Evolutionary conservation across 2,888 invertebrate species (phyloP).

Genomic region (Danaus chrysippus): DNA sequence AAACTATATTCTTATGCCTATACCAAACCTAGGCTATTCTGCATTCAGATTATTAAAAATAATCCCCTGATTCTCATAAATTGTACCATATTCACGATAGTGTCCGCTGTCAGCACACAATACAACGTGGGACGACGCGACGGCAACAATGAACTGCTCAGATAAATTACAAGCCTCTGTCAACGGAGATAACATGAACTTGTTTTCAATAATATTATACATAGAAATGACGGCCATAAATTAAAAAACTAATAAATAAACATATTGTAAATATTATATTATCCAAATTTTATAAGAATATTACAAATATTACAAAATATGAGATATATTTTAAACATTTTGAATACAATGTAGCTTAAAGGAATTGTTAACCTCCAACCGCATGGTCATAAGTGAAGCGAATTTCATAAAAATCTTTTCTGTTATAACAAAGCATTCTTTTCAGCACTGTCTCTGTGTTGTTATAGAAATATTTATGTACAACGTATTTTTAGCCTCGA

Average conservation of each 20-base stretch:
- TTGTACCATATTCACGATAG: constrained; percentile 13
- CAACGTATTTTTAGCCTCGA: neutral
- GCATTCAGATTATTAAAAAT: neutral
- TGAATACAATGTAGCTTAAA: too few relatives aligned
- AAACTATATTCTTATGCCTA: too few relatives aligned
- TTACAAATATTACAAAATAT: too few relatives aligned
- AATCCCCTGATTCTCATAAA: constrained; percentile 8
- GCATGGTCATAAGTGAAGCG: too few relatives aligned
- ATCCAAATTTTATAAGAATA: neutral
- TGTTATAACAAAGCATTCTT: too few relatives aligned
- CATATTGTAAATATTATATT: neutral
- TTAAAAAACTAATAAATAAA: neutral
- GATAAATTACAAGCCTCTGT: constrained; percentile 18
- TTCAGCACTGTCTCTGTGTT: too few relatives aligned
- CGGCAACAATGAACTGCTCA: constrained; percentile 13
- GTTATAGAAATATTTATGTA: too few relatives aligned
- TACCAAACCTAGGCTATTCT: too few relatives aligned
- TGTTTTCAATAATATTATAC: neutral
- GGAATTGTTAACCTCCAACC: too few relatives aligned
- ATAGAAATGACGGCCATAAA: neutral
- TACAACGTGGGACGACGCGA: constrained; percentile 22
- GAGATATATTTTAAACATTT: too few relatives aligned
- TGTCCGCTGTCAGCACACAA: constrained; percentile 27
- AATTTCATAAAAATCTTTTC: too few relatives aligned
- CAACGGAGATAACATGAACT: constrained; percentile 1